phyloP scores from a whole-genome alignment of 2,113 vertebrate genomes.

The Laticauda colubrina region DNA sequence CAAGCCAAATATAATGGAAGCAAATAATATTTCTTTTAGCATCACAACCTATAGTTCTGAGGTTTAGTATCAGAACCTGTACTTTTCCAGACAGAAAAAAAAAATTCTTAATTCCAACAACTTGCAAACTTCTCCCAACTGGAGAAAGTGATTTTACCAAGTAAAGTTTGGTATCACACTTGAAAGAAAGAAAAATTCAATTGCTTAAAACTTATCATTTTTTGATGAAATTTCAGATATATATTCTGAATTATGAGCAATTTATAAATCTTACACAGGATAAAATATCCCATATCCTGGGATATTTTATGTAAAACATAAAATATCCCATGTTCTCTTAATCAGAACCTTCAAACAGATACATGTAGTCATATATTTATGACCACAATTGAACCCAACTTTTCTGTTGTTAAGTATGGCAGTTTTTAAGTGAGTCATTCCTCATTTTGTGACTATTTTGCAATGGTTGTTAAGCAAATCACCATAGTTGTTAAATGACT shows the following conservation, averaged over 20 bases:
- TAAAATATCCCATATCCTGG: background rate
- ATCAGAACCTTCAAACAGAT: background rate
- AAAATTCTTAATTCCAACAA: background rate
- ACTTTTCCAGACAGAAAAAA: background rate
- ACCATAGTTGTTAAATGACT: background rate
- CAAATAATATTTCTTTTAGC: background rate
- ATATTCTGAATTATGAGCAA: background rate
- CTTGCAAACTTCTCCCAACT: background rate
- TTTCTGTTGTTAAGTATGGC: background rate
- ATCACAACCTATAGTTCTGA: too few species aligned
- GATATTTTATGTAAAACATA: too few species aligned
- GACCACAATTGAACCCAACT: background rate
- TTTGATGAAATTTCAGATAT: background rate
- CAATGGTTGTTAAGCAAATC: background rate
- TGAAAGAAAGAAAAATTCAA: background rate
- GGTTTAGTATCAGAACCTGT: too few species aligned
- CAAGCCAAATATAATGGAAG: background rate
- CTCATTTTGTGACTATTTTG: background rate
- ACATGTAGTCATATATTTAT: background rate
- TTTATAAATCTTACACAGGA: background rate
- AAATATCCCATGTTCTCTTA: background rate
- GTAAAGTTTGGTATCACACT: background rate
- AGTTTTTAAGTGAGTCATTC: background rate
- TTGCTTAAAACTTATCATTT: background rate
- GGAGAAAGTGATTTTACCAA: background rate